Evolutionary conservation across 2,888 invertebrate genomes (phyloP), one percentile per base, ranked within the genome.

Genomic region (Epinotia brunnichana): DNA sequence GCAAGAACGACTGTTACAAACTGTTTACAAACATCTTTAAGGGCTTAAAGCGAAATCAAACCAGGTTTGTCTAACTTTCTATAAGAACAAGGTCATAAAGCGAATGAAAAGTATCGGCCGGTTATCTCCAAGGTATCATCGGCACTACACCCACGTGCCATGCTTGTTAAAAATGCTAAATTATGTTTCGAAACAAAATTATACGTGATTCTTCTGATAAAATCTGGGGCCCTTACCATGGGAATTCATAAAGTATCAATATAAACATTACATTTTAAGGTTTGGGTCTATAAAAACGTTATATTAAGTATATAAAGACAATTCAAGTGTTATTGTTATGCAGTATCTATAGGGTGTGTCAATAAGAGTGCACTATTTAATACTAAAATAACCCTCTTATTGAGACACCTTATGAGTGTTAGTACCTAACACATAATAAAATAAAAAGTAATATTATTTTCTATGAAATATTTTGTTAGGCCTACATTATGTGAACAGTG

Each of bases 181-280:
- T 70, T 53, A 35, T 21, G 56, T 62, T 70, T 29, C 69, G 56
- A 56, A 70, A 70, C 69, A 2, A 56, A 35, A 48, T 70, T 62
- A 56, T 48, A 62, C 69, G 19, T 56, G 62, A 62, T 62, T 62
- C 61, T 62, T 56, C 9, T 7, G 51, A 61, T 62, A 54, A 54
- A 29, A 54, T 39, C 44, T 62, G 7, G 21, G 21, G 24, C 15
- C 35, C 51, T 35, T 70, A 70, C 69, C 29, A 70, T 29, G 24
- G 41, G 9, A 24, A 66, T 24, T 48, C 24, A 24, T 44, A 61
- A n/a, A n/a, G n/a, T 48, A 2, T 0, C 4, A 48, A 48, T 48
- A 48, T n/a, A 5, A 7, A 35, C 7, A 35, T 7, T 9, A 9
- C 0, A 35, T 3, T 24, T 24, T 24, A 24, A 35, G 9, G 35